Conservation (phyloP, 2,888 invertebrate species). For the Eretmocerus hayati region DNA sequence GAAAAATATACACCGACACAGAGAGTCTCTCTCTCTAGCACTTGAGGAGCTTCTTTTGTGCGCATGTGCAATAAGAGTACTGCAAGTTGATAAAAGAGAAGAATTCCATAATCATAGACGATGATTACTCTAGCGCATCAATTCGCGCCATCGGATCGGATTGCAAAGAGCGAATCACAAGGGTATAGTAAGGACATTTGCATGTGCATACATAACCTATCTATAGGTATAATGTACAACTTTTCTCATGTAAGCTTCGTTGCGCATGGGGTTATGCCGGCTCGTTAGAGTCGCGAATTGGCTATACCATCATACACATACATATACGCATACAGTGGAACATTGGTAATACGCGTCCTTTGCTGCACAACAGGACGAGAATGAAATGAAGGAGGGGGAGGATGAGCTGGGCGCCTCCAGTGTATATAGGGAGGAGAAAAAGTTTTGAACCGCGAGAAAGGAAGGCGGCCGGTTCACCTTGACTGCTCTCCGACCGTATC, state of each 20-base stretch:
- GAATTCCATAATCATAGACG: neutral
- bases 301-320: too few species aligned
- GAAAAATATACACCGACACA: too few species aligned
- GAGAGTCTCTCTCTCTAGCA: neutral
- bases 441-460: conserved; percentile 25
- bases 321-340: conserved; percentile 5
- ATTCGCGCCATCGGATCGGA: conserved; percentile 1
- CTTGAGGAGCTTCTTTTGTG: neutral
- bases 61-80: conserved; percentile 15
- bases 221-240: too few species aligned
- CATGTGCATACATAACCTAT: conserved; percentile 22
- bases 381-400: too few species aligned
- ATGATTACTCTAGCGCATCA: conserved; percentile 7
- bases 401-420: too few species aligned
- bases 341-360: too few species aligned
- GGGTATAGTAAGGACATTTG: conserved; percentile 24
- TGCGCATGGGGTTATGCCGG: too few species aligned
- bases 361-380: too few species aligned
- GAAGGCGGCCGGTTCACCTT: conserved; percentile 43
- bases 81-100: too few species aligned
- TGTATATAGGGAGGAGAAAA: conserved; percentile 21
- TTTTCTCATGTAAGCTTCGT: too few species aligned
- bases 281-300: too few species aligned
- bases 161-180: conserved; percentile 36
- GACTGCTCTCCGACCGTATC: conserved; percentile 36